Conservation (phyloP, 2,888 invertebrate species). For the Nipponacmea schrenckii region DNA sequence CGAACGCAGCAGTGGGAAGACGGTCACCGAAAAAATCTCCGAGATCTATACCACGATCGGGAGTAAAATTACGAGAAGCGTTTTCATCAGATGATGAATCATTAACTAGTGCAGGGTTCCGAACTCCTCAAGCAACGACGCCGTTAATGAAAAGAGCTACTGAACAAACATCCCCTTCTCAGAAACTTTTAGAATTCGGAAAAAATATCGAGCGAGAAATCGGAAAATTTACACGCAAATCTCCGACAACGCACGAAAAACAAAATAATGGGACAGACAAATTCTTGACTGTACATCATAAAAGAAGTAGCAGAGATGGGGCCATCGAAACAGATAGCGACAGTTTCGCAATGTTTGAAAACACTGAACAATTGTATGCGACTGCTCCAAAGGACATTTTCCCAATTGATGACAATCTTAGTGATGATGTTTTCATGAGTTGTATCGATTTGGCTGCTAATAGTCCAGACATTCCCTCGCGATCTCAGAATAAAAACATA, state of each 20-base stretch:
- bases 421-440: constrained; percentile 22
- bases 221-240: not conserved
- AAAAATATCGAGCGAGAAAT: constrained; percentile 32
- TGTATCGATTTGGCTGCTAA: constrained; percentile 21
- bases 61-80: constrained; percentile 5
- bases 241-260: not conserved
- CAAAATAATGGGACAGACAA: not conserved
- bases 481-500: not conserved
- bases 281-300: not conserved
- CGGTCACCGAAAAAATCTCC: not conserved
- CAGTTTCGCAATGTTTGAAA: not conserved
- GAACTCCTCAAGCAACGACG: constrained; percentile 31
- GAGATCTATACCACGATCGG: not conserved
- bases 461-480: constrained; percentile 13
- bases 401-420: constrained; percentile 18
- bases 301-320: not conserved
- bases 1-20: not conserved
- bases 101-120: constrained; percentile 22
- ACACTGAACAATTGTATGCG: not conserved
- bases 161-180: constrained; percentile 11
- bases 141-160: constrained; percentile 27
- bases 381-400: not conserved
- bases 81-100: constrained; percentile 21
- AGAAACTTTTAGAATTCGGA: constrained; percentile 33
- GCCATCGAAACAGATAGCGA: not conserved